A percentile compares a stretch with the other conserved stretches of the same genome.
Conservation (phyloP, 1,140 invertebrate genomes). For the Micrasema minimum region DNA sequence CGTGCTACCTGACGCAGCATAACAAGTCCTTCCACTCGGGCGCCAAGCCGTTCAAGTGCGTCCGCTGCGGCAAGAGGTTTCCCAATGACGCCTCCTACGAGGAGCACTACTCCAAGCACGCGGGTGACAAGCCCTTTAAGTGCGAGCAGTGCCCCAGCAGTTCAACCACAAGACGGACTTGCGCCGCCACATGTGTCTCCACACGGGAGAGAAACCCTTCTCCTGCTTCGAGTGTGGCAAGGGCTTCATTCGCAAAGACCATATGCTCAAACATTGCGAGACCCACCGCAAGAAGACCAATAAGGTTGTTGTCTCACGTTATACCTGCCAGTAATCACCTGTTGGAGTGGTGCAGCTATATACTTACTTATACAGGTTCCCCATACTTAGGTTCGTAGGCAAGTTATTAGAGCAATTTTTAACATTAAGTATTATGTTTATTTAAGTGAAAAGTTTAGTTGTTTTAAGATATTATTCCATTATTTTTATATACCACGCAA, state of each 20-base stretch:
- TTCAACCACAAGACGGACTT: conserved; percentile 92
- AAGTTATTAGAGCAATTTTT: conserved; percentile 36
- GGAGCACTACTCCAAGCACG: conserved; percentile 81
- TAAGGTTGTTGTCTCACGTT: conserved; percentile 54
- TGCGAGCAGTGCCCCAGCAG: conserved; percentile 87
- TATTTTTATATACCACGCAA: conserved; percentile 17
- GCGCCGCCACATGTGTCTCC: conserved; percentile 86
- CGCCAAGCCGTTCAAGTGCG: conserved; percentile 86
- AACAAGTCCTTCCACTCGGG: conserved; percentile 90
- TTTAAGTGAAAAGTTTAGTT: conserved; percentile 22
- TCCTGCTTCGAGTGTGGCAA: conserved; percentile 84
- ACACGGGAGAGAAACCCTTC: conserved; percentile 85
- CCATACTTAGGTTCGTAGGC: conserved; percentile 20
- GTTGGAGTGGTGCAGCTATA: conserved; percentile 49
- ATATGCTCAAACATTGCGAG: conserved; percentile 92
- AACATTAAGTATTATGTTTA: conserved; percentile 29
- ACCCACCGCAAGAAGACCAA: conserved; percentile 75
- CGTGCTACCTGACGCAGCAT: conserved; percentile 89
- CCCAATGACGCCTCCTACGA: conserved; percentile 72
- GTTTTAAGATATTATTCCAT: conserved; percentile 26
- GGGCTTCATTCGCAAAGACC: conserved; percentile 93
- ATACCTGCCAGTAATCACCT: conserved; percentile 52
- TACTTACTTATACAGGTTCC: conserved; percentile 33
- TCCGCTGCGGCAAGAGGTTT: conserved; percentile 86
- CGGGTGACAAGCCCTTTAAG: conserved; percentile 87